Conservation (phyloP, 2,888 invertebrate species). For the Chrysolina americana region DNA sequence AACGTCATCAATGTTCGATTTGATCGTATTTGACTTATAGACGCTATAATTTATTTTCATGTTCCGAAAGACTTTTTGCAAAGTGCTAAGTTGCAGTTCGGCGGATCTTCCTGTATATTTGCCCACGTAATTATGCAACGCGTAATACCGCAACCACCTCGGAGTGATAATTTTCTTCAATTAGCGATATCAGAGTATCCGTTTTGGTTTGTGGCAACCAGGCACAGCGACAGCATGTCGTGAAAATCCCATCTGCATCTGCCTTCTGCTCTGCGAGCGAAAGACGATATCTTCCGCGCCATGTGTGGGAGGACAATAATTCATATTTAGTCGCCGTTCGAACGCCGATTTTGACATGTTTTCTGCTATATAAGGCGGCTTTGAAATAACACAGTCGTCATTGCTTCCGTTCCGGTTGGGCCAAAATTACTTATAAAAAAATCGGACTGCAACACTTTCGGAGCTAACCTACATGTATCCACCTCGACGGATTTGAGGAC, state of each 20-base stretch:
- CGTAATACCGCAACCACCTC: slow-evolving; percentile 7
- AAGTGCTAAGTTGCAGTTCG: background rate
- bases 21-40: too few species aligned
- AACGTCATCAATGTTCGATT: too few species aligned
- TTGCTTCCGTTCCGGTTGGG: slow-evolving; percentile 11
- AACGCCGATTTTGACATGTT: slow-evolving; percentile 12
- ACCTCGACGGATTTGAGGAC: background rate
- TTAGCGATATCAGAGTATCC: background rate
- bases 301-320: slow-evolving; percentile 13
- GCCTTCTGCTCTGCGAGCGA: slow-evolving; percentile 3
- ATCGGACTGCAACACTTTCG: slow-evolving; percentile 13
- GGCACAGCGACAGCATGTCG: slow-evolving; percentile 7
- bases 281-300: slow-evolving; percentile 18
- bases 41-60: too few species aligned
- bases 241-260: slow-evolving; percentile 1
- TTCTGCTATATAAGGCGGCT: slow-evolving; percentile 15
- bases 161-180: slow-evolving; percentile 18
- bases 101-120: background rate
- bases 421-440: background rate
- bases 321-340: slow-evolving; percentile 15
- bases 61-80: too few species aligned
- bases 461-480: background rate
- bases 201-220: background rate
- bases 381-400: slow-evolving; percentile 20
- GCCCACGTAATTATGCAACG: background rate